phyloP scores from a whole-genome alignment of 23 tunicate genomes.

The Halocynthia roretzi region DNA sequence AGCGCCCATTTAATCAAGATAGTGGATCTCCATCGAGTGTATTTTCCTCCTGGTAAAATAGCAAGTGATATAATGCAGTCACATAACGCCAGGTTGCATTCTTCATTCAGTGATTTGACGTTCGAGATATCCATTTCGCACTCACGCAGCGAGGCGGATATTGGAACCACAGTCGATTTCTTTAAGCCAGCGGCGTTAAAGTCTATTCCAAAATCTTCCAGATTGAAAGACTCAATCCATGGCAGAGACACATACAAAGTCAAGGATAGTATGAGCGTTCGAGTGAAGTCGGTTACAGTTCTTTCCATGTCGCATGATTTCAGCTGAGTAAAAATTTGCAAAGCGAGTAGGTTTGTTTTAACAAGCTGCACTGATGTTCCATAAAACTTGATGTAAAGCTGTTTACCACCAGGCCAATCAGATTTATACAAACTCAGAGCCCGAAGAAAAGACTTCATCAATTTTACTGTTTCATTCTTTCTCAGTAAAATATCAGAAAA shows the following conservation, averaged over 20 bases:
- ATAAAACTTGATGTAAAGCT: background rate
- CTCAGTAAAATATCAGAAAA: background rate
- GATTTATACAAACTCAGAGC: background rate
- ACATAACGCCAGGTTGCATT: background rate
- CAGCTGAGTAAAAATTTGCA: background rate
- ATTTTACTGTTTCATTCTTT: background rate
- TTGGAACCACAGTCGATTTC: slow-evolving; percentile 8
- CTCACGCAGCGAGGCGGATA: slow-evolving; percentile 13
- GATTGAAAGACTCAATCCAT: slow-evolving; percentile 41
- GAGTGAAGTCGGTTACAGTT: background rate
- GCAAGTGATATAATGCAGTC: slow-evolving; percentile 35
- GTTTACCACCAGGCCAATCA: background rate
- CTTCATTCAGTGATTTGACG: background rate
- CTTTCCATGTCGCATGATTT: background rate
- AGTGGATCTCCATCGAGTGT: slow-evolving; percentile 35
- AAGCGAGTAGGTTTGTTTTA: background rate
- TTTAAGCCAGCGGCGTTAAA: slow-evolving; percentile 7
- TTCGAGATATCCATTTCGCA: background rate
- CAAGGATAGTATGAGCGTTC: background rate
- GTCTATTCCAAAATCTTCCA: slow-evolving; percentile 39
- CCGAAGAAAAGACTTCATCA: background rate
- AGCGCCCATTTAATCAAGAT: slow-evolving; percentile 47
- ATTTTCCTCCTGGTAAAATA: slow-evolving; percentile 3
- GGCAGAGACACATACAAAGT: slow-evolving; percentile 23
- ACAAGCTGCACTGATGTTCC: background rate